phyloP scores from a whole-genome alignment of 64 coral and sea anemone genomes.

The Porites lutea region DNA sequence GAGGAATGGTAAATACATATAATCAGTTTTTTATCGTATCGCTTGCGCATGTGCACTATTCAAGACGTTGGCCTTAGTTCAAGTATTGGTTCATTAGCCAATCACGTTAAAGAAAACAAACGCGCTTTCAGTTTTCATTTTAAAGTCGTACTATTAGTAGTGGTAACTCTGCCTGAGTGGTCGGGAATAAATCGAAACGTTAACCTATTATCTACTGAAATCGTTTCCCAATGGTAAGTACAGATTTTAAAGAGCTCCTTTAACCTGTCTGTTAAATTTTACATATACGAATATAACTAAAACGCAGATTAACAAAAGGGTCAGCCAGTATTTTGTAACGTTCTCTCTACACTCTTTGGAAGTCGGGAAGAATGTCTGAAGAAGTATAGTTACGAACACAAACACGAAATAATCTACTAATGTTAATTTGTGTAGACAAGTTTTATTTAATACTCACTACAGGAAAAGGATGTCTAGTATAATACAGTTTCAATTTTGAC shows the following conservation, averaged over 20 bases:
- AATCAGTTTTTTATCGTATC: too few relatives aligned
- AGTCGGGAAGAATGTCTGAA: neutral
- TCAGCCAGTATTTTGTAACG: neutral
- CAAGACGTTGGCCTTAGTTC: too few relatives aligned
- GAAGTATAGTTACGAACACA: neutral
- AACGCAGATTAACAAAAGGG: neutral
- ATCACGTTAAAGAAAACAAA: too few relatives aligned
- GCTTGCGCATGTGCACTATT: too few relatives aligned
- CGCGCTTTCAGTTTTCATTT: too few relatives aligned
- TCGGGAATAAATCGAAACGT: neutral
- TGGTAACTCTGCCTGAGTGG: neutral
- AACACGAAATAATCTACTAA: neutral
- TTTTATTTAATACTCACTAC: too few relatives aligned
- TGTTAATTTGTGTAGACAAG: too few relatives aligned
- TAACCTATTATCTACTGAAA: neutral
- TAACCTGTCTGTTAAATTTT: neutral
- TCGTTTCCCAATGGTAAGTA: neutral
- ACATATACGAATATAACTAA: neutral
- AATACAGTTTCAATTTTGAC: too few relatives aligned
- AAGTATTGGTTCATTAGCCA: too few relatives aligned
- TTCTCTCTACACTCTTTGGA: neutral
- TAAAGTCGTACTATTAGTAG: neutral
- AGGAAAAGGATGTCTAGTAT: too few relatives aligned
- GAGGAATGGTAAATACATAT: too few relatives aligned
- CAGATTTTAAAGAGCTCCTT: neutral